Conservation (phyloP, 2,113 vertebrate species). For the Poeciliopsis occidentalis region DNA sequence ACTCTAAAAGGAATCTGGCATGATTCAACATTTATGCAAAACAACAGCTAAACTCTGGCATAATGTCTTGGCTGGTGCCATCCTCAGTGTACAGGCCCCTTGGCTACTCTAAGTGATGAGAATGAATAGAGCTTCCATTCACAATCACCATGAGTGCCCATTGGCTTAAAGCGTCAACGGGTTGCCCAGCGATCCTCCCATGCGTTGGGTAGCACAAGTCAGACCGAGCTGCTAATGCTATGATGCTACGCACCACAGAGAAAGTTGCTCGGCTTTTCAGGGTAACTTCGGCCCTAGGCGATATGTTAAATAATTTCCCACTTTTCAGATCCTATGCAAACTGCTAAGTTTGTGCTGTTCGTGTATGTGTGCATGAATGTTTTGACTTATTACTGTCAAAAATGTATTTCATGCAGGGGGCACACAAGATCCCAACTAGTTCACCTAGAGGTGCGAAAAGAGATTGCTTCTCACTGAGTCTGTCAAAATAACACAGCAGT, state of each 20-base stretch:
- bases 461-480: slow-evolving; percentile 56
- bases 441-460: slow-evolving; percentile 67
- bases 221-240: slow-evolving; percentile 33
- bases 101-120: slow-evolving; percentile 69
- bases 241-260: background rate
- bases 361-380: slow-evolving; percentile 44
- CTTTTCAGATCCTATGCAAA: slow-evolving; percentile 13
- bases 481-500: slow-evolving; percentile 42
- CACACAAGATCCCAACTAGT: slow-evolving; percentile 55
- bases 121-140: slow-evolving; percentile 72
- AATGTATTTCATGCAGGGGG: slow-evolving; percentile 53
- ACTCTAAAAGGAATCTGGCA: slow-evolving; percentile 74
- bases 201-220: slow-evolving; percentile 58
- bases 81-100: slow-evolving; percentile 63
- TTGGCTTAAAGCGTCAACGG: slow-evolving; percentile 65
- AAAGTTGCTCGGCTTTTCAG: slow-evolving; percentile 22
- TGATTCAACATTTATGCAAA: slow-evolving; percentile 82
- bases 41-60: slow-evolving; percentile 78
- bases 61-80: slow-evolving; percentile 77
- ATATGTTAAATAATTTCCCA: slow-evolving; percentile 55
- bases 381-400: slow-evolving; percentile 54
- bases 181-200: slow-evolving; percentile 60
- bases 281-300: slow-evolving; percentile 13
- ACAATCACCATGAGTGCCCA: slow-evolving; percentile 65
- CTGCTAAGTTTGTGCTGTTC: slow-evolving; percentile 18